Conservation (phyloP, 2,113 vertebrate species). For the Cololabis saira region DNA sequence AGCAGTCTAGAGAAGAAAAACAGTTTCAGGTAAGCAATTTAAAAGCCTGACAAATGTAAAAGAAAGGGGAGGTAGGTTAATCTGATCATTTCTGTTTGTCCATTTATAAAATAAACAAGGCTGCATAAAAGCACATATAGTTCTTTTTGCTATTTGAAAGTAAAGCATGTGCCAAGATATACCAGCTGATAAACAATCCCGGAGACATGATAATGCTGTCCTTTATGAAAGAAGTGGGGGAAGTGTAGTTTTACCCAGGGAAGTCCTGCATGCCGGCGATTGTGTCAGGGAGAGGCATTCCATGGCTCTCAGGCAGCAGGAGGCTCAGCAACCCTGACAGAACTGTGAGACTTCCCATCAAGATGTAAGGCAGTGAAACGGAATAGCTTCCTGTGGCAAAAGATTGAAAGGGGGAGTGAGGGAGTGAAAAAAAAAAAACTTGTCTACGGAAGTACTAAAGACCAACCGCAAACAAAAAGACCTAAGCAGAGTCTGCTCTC, state of each 20-base stretch:
- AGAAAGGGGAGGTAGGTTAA: no score
- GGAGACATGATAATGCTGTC: background rate
- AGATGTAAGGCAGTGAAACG: conserved; percentile 86
- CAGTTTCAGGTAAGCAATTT: no score
- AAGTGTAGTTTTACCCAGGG: conserved; percentile 81
- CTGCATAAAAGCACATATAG: no score
- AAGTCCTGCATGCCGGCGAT: conserved; percentile 88
- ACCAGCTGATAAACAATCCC: background rate
- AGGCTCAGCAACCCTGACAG: conserved; percentile 88
- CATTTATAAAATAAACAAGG: background rate
- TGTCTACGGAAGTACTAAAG: background rate
- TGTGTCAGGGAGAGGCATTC: conserved; percentile 87
- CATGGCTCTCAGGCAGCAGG: conserved; percentile 89
- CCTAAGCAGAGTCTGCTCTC: background rate
- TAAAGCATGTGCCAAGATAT: background rate
- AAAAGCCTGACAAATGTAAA: no score
- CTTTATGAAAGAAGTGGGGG: background rate
- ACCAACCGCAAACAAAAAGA: conserved; percentile 3
- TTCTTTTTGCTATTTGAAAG: background rate
- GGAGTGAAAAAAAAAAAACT: conserved; percentile 27
- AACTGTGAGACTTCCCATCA: conserved; percentile 88
- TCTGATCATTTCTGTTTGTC: no score
- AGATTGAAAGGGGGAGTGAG: conserved; percentile 11
- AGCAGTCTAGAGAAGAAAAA: no score
- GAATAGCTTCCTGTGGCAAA: conserved; percentile 84